phyloP scores from a whole-genome alignment of 2,797 vertebrate genomes.

The Microctenopoma lineatum region DNA sequence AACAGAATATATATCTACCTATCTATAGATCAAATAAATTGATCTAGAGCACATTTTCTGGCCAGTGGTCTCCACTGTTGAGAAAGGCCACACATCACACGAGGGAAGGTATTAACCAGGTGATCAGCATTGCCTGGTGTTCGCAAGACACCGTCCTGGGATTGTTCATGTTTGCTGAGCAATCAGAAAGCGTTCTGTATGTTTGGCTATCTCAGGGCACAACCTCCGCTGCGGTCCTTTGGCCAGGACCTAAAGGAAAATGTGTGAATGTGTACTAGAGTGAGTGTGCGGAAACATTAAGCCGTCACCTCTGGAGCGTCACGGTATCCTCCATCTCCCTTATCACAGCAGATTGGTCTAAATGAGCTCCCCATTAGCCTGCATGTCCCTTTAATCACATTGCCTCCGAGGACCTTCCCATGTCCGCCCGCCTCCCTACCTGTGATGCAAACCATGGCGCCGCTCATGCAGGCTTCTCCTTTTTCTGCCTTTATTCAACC shows the following conservation, averaged over 20 bases:
- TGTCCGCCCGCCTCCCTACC: conserved; percentile 15
- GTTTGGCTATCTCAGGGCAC: not conserved
- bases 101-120: too few species aligned
- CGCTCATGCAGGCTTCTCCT: conserved; percentile 20
- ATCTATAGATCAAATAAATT: too few species aligned
- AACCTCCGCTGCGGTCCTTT: conserved; percentile 18
- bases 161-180: conserved; percentile 1
- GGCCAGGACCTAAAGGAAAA: conserved; percentile 23
- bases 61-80: not conserved
- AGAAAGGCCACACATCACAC: not conserved
- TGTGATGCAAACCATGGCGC: conserved; percentile 37
- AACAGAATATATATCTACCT: conserved; percentile 22
- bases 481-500: conserved; percentile 36
- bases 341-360: conserved; percentile 66
- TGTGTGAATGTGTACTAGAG: conserved; percentile 26
- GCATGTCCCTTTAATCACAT: conserved; percentile 63
- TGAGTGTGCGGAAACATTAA: conserved; percentile 40
- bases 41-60: too few species aligned
- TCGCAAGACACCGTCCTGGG: not conserved
- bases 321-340: conserved; percentile 55
- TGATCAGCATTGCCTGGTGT: not conserved
- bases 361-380: conserved; percentile 69
- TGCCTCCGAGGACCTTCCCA: conserved; percentile 43
- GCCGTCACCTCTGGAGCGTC: conserved; percentile 59
- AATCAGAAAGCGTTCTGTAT: not conserved